Base-by-base conservation (phyloP, 2,797 vertebrate species). In the Morus bassanus region DNA sequence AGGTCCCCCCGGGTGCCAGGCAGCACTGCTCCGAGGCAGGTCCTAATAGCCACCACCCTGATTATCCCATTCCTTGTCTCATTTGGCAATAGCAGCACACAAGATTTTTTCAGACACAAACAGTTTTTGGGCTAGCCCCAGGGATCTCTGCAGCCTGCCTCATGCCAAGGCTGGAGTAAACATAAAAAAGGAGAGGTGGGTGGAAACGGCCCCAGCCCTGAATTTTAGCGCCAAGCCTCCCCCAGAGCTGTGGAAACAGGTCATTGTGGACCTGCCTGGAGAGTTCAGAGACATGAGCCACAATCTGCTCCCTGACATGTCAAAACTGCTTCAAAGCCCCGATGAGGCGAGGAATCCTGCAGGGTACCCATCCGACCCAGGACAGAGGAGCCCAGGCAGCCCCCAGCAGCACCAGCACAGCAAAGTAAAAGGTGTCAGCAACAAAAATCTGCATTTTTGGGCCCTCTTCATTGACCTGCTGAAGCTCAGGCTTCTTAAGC, bases 241-340 rank as follows among this genome's bases (percentile, higher is more conserved):
- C 39, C 31, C 15, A n/a, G 51, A 90, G 60, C 68, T 83, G 46
- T 33, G 27, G 35, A 72, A 88, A 91, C 51, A 54, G 59, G 56
- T 90, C 72, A 83, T 16, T 11, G 41, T 50, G 28, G 91, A 90
- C 86, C 84, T 78, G 64, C 46, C 65, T 33, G 22, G 50, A 88
- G 53, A 81, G n/a, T 78, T 93, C 83, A 95, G 88, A 91, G 85
- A 85, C 2, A 2, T 21, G 48, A 95, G 65, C 60, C 60, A 75
- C 91, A 76, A 86, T 88, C 76, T 93, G 92, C 73, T 90, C 67
- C 67, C 80, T 48, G 39, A 82, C 54, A 61, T 22, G 22, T 84
- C 79, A 91, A 75, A 84, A 83, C 17, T 9, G 9, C 65, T 88
- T 96, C 80, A 95, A 96, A 94, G 73, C 30, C 31, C 53, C 11